These are phyloP conservation scores for Lagorchestes hirsutus DNA, from an alignment of 2,797 vertebrate species.

Conservation along the genomic window DNA sequence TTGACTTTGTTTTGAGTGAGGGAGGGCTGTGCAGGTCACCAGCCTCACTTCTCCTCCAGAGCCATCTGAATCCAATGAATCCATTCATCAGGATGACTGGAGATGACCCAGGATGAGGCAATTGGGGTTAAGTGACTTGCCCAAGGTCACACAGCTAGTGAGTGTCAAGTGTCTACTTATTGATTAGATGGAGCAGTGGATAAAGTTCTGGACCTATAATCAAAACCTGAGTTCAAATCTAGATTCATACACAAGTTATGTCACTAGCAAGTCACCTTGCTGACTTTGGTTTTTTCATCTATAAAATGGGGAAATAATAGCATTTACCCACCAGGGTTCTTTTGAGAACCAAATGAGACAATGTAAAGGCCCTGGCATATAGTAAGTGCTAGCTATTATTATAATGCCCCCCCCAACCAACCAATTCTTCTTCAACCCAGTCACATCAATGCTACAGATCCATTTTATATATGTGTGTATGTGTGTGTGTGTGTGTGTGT, in stretches of 20 bases:
- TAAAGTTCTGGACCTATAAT: neutral
- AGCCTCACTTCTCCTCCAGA: too few relatives aligned
- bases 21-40: too few relatives aligned
- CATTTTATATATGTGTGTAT: neutral
- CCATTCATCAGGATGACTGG: too few relatives aligned
- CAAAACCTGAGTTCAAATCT: neutral
- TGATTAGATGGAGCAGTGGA: neutral
- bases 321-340: neutral
- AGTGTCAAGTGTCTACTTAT: too few relatives aligned
- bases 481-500: too few relatives aligned
- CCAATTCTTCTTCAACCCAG: neutral
- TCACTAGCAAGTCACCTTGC: neutral
- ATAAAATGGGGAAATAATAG: neutral
- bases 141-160: too few relatives aligned
- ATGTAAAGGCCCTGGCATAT: neutral
- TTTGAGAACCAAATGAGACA: neutral
- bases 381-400: neutral
- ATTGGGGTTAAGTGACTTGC: too few relatives aligned
- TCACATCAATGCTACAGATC: neutral
- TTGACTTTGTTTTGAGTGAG: too few relatives aligned
- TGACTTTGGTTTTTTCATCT: neutral
- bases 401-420: neutral
- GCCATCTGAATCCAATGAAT: too few relatives aligned
- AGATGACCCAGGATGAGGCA: too few relatives aligned
- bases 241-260: neutral